Evolutionary conservation across 2,888 invertebrate genomes (phyloP).

Genomic region (Phengaris arion): DNA sequence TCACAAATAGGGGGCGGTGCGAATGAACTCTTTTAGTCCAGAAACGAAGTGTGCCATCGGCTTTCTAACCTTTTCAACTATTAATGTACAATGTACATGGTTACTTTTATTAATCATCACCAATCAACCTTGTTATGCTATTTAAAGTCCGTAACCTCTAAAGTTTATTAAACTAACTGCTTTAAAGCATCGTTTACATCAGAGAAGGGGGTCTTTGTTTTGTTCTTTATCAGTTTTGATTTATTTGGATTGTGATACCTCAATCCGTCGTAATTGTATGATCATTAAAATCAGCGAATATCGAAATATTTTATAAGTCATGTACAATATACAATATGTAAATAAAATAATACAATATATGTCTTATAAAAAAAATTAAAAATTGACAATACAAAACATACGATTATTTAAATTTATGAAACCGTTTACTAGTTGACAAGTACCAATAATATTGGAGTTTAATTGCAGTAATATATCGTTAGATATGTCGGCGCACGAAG

Average conservation of each 20-base stretch:
- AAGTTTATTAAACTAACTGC: no score
- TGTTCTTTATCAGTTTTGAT: no score
- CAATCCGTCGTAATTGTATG: no score
- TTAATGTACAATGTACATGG: constrained; percentile 50
- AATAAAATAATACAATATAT: no score
- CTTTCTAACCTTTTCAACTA: constrained; percentile 69
- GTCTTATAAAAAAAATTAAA: no score
- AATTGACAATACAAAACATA: neutral
- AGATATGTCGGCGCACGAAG: constrained; percentile 49
- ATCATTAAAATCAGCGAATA: no score
- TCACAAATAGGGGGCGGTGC: constrained; percentile 66
- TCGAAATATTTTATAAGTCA: no score
- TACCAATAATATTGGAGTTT: neutral
- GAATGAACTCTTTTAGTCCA: constrained; percentile 76
- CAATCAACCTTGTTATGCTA: neutral
- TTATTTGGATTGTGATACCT: no score
- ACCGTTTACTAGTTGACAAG: neutral
- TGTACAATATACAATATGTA: no score
- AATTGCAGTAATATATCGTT: constrained; percentile 14
- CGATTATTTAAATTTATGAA: neutral
- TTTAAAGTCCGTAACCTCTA: neutral
- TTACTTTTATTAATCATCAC: constrained; percentile 33
- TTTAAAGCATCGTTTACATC: no score
- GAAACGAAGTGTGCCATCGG: constrained; percentile 69
- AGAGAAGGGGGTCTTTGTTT: no score